A percentile compares a stretch with the other conserved stretches of the same genome.
Evolutionary conservation across 2,888 invertebrate genomes (phyloP).

Genomic region (Lysandra coridon): DNA sequence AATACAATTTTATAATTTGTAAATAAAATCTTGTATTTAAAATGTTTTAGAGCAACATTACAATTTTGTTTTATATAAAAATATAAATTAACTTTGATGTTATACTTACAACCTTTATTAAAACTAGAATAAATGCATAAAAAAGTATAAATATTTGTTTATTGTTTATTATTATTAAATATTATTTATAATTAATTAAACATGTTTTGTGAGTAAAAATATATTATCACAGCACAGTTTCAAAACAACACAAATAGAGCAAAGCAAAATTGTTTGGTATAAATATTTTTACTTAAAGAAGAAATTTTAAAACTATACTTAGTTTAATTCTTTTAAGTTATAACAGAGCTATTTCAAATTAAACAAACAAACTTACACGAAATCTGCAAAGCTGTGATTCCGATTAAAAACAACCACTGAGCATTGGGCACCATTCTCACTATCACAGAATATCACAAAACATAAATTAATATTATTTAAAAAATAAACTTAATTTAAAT

Average conservation of each 20-base stretch:
- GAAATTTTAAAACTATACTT: no score
- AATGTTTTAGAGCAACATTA: neutral
- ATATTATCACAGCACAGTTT: neutral
- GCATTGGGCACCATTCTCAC: constrained; percentile 59
- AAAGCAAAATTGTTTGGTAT: neutral
- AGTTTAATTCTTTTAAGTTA: neutral
- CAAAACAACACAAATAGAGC: neutral
- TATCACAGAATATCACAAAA: constrained; percentile 24
- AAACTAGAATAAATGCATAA: no score
- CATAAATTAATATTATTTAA: neutral
- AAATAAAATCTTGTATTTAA: neutral
- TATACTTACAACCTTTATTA: no score
- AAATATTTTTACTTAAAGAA: neutral
- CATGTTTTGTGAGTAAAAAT: neutral
- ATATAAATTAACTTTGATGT: neutral
- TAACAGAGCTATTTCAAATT: neutral
- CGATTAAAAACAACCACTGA: constrained; percentile 68
- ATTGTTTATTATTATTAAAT: no score
- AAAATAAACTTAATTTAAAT: neutral
- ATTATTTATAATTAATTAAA: neutral
- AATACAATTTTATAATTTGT: neutral
- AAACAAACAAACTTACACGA: constrained; percentile 51
- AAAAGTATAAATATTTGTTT: no score
- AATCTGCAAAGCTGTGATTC: constrained; percentile 63
- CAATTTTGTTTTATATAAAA: neutral